Base-by-base conservation (phyloP, 1,140 invertebrate species). In the Hyphantria cunea region DNA sequence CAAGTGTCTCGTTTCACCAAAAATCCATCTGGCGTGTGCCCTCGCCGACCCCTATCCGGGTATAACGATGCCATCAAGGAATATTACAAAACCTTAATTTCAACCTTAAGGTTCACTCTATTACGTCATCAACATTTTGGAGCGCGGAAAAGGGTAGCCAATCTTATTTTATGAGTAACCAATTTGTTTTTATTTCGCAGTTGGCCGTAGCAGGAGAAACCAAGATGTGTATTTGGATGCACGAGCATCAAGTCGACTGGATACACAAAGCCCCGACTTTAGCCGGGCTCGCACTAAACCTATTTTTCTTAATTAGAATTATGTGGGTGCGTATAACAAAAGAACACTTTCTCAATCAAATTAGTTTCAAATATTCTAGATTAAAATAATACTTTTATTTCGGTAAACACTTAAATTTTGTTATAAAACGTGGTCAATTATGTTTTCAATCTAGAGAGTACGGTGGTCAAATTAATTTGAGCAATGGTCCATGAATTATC, bases 231-330 rank as follows among this genome's bases (percentile, higher is more conserved):
- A 89, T 92, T 0, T 96, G 95, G 95, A 94, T 96, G 92, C 92
- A 91, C 50, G 92, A 93, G 62, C 94, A 95, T 80, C 91, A 93
- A 15, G 93, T 94, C 48, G 96, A 97, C 80, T 97, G 95, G 95
- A 94, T 97, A 63, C 96, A 95, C 78, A 94, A 96, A 83, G 93
- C 92, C 0, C 95, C 96, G 0, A 94, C 94, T 0, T 91, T 96
- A 33, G 80, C 93, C 31, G 95, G 96, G 11, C 91, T 97, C 3
- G 92, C 95, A 51, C 89, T 96, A 31, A 99, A 99, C 84, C 92
- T 97, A 0, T 92, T 97, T 54, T 98, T 98, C 87, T 94, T 98
- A 17, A 92, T 95, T 70, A 95, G 95, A 86, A 98, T 99, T 70
- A 98, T 99, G 95, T 97, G 96, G 96, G 97, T 96, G 71, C 93